phyloP scores from a whole-genome alignment of 2,797 vertebrate genomes.

The Paedocypris micromegethes region DNA sequence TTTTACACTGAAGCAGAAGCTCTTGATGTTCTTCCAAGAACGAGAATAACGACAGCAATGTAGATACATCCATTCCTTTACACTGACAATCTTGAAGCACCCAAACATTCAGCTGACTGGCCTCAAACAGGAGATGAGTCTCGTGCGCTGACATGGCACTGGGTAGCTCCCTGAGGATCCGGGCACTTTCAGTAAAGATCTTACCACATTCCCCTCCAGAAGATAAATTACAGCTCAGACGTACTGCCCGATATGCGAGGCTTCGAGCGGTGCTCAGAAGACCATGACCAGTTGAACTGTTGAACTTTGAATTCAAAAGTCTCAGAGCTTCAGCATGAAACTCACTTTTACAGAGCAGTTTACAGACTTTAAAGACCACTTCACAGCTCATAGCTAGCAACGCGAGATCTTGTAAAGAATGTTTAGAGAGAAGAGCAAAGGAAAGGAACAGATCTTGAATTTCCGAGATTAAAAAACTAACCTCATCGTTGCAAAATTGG shows the following conservation, averaged over 20 bases:
- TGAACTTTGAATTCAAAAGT: constrained; percentile 50
- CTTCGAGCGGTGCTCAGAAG: constrained; percentile 46
- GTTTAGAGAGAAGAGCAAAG: constrained; percentile 16
- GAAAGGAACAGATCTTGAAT: constrained; percentile 45
- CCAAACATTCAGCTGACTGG: constrained; percentile 70
- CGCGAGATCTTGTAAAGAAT: not conserved
- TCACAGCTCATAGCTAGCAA: constrained; percentile 60
- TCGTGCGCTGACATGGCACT: constrained; percentile 38
- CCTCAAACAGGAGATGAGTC: constrained; percentile 67
- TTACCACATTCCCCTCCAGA: constrained; percentile 37
- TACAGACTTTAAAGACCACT: constrained; percentile 63
- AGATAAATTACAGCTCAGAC: constrained; percentile 54
- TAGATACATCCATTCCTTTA: constrained; percentile 54
- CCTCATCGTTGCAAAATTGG: constrained; percentile 56
- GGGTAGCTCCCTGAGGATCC: constrained; percentile 54
- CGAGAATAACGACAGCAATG: constrained; percentile 61
- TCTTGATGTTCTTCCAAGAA: constrained; percentile 73
- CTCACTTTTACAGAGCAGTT: constrained; percentile 67
- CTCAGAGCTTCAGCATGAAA: constrained; percentile 53
- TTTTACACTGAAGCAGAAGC: constrained; percentile 56
- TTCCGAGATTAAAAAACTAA: constrained; percentile 62
- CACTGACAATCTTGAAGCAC: constrained; percentile 59
- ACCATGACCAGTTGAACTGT: constrained; percentile 37
- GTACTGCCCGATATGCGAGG: constrained; percentile 63
- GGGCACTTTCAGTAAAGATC: constrained; percentile 63